phyloP scores from a whole-genome alignment of 1,140 invertebrate genomes.

The Meloidogyne floridensis region DNA sequence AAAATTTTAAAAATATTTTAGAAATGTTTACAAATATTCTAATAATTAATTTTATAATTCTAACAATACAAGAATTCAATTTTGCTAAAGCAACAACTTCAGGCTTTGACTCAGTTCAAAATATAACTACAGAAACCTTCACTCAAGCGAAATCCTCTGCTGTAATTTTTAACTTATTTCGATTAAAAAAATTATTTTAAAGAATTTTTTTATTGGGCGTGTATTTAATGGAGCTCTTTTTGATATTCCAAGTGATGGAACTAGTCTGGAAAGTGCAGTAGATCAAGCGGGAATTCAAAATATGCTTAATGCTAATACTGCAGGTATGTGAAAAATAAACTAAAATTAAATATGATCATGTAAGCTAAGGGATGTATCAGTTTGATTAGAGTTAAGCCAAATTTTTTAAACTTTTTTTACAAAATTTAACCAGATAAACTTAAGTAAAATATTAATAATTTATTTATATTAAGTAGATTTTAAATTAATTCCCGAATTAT shows the following conservation, averaged over 20 bases:
- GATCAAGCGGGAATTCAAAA: neutral
- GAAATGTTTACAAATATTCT: neutral
- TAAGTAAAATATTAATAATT: too few relatives aligned
- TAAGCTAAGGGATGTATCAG: too few relatives aligned
- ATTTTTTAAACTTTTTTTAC: too few relatives aligned
- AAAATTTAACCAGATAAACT: too few relatives aligned
- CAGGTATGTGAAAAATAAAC: neutral
- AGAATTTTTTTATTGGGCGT: slow-evolving; percentile 1
- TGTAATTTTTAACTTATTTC: neutral
- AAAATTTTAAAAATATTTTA: neutral
- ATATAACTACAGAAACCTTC: neutral
- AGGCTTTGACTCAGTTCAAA: slow-evolving; percentile 1
- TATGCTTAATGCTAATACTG: neutral
- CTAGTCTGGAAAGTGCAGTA: neutral
- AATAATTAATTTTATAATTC: neutral
- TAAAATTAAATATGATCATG: too few relatives aligned
- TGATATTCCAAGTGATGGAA: neutral
- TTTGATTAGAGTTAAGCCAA: too few relatives aligned
- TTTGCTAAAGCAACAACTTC: neutral
- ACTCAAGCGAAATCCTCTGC: neutral
- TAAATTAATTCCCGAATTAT: too few relatives aligned
- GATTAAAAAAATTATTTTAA: neutral
- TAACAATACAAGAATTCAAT: neutral
- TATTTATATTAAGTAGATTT: too few relatives aligned
- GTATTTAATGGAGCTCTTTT: neutral